Conservation (phyloP, 2,113 vertebrate species). For the Hemichromis elongatus region DNA sequence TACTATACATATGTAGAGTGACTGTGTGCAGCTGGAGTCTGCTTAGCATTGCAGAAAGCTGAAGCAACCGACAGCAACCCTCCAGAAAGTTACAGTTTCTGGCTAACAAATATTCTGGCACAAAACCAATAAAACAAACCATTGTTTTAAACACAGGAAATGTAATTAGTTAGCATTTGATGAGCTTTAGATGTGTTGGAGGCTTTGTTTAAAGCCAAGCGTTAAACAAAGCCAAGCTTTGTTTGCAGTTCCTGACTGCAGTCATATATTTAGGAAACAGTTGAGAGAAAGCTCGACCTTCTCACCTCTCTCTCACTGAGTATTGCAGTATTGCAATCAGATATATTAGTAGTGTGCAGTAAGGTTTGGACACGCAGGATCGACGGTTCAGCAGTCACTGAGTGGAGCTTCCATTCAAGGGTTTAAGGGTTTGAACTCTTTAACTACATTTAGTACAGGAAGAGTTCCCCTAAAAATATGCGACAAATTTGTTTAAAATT, state of each 20-base stretch:
- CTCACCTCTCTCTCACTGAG: not conserved
- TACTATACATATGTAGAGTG: not conserved
- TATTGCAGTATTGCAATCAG: not conserved
- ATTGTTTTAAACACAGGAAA: not conserved
- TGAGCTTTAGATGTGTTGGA: not conserved
- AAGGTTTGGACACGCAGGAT: not conserved
- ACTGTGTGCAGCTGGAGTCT: not conserved
- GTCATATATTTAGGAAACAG: not conserved
- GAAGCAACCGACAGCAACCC: not conserved
- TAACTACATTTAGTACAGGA: not conserved
- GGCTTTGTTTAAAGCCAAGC: not conserved
- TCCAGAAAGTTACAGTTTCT: not conserved
- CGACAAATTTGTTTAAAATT: accelerated
- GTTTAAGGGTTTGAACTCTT: not conserved
- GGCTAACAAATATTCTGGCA: not conserved
- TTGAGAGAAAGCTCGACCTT: not conserved
- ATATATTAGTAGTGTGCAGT: not conserved
- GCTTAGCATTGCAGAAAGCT: not conserved
- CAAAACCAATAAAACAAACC: not conserved
- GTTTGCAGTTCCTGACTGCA: not conserved
- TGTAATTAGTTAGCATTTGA: not conserved
- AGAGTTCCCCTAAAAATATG: not conserved
- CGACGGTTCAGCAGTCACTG: not conserved
- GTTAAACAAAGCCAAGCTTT: not conserved
- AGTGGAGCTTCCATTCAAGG: not conserved